phyloP scores from a whole-genome alignment of 2,797 vertebrate genomes.

The Threskiornis aethiopicus region DNA sequence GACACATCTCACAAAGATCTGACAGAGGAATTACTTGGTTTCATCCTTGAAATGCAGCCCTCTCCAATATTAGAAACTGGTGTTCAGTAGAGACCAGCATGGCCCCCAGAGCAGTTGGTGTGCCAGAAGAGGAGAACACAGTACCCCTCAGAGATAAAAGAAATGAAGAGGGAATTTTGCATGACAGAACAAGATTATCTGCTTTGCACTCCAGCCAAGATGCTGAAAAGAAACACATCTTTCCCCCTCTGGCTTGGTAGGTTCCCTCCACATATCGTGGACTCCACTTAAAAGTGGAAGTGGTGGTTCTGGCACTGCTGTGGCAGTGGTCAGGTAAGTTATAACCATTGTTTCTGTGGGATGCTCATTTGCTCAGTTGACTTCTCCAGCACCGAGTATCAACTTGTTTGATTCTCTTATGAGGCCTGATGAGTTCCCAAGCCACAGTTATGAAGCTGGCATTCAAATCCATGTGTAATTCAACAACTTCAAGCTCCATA shows the following conservation, averaged over 20 bases:
- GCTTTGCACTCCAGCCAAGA: neutral
- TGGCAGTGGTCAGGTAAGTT: neutral
- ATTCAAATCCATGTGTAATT: neutral
- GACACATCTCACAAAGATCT: neutral
- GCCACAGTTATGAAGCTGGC: neutral
- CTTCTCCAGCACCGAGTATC: neutral
- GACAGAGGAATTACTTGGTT: slow-evolving; percentile 1
- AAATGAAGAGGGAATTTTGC: neutral
- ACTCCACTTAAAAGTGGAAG: neutral
- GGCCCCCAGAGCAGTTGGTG: neutral
- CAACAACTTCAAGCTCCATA: neutral
- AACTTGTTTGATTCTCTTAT: neutral
- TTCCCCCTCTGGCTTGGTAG: neutral
- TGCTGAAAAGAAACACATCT: neutral
- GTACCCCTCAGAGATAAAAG: neutral
- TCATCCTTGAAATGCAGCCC: neutral
- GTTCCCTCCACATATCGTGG: neutral
- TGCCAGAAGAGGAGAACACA: neutral
- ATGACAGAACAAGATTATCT: neutral
- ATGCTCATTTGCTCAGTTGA: neutral
- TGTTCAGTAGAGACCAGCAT: neutral
- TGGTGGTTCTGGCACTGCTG: neutral
- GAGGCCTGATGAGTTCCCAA: neutral
- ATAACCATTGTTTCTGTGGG: neutral
- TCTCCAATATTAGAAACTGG: neutral